These are phyloP conservation scores for Oscheius onirici DNA, from an alignment of 2,888 invertebrate genomes.

Conservation along the genomic window DNA sequence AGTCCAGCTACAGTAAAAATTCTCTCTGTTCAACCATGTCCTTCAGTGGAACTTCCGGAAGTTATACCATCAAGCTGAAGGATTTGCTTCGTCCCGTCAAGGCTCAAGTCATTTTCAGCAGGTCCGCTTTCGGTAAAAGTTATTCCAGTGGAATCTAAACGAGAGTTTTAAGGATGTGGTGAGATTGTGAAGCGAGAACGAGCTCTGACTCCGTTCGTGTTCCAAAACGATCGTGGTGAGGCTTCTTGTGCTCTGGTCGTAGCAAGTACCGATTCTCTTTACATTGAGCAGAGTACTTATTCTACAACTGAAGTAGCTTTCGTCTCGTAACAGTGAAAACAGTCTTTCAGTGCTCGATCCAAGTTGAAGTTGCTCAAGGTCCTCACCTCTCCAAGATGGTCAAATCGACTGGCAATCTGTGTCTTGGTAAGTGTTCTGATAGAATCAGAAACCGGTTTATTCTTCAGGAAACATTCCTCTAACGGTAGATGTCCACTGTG, in stretches of 20 bases:
- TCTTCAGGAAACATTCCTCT: background rate
- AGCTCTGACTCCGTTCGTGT: background rate
- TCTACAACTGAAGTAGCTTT: no score
- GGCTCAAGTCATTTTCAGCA: background rate
- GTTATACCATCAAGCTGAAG: constrained; percentile 3
- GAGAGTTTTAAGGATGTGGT: background rate
- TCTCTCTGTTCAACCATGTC: background rate
- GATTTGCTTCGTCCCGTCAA: background rate
- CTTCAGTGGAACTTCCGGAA: background rate
- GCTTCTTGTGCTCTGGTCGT: no score
- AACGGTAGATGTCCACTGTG: background rate
- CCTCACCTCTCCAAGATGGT: constrained; percentile 13
- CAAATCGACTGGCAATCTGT: constrained; percentile 13
- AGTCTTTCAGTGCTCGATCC: background rate
- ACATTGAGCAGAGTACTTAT: no score
- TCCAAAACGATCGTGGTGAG: no score
- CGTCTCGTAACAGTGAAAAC: background rate
- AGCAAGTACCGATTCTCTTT: no score
- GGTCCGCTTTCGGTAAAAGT: background rate
- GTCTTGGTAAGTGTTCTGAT: constrained; percentile 16
- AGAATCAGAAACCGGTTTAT: background rate
- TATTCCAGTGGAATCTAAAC: background rate
- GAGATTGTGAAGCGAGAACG: background rate
- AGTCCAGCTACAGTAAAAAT: background rate
- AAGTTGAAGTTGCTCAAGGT: constrained; percentile 1